Evolutionary conservation across 2,888 invertebrate genomes (phyloP), one percentile per base, ranked within the genome.

Genomic region (Lissonota sp.): DNA sequence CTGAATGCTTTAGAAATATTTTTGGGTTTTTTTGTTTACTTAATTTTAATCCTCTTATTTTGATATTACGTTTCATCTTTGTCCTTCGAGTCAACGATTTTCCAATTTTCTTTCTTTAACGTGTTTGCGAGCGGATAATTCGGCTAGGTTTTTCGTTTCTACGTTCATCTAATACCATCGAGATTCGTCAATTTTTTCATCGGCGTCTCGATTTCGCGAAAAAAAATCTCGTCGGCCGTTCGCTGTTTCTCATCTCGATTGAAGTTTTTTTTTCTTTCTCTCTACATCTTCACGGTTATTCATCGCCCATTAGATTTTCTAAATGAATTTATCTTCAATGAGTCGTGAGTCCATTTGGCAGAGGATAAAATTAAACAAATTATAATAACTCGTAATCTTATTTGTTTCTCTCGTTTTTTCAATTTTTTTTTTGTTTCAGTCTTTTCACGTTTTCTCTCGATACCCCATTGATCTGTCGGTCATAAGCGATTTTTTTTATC

Each of bases 391-490:
- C 57, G 51, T 69, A 62, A 40, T 69, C 42, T 57, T 70, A 71
- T 63, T 51, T 16, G 49, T 51, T 73, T 67, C 26, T 58, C 72
- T 44, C 46, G 58, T 55, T 73, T 79, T 49, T 64, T 64, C 39
- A 16, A 62, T 44, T 57, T 53, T 58, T 42, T 63, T 62, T 69
- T 72, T 62, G 64, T 83, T 84, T 87, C 87, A 87, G 87, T 87
- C 87, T 86, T 87, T 84, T 86, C 84, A 84, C 84, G 81, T 69
- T 79, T 64, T 76, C 80, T 80, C 73, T 80, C 78, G 76, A 76
- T 64, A 74, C 58, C 63, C 74, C 66, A 26, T 26, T 62, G 73
- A 60, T 81, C 55, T 58, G 49, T 26, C 3, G 70, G 39, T 55
- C 60, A 58, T 74, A 70, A 81, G 78, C 81, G 70, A 71, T 81